Percentiles rank a stretch among this genome's conserved stretches.
Evolutionary conservation across 1,140 invertebrate genomes (phyloP).

Genomic region (Nephila pilipes): DNA sequence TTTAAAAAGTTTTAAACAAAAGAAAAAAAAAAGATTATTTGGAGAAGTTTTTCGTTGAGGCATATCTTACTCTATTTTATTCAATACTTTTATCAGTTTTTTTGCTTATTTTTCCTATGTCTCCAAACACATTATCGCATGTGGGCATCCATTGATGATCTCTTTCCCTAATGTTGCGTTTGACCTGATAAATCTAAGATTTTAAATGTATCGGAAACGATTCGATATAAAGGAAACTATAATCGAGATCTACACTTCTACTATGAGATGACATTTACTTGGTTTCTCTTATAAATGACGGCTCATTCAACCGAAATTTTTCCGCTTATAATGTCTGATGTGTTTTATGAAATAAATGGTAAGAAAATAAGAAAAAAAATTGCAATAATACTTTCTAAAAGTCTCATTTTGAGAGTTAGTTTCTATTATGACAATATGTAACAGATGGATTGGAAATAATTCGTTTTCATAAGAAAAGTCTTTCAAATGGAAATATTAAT

Average conservation of each 20-base stretch:
- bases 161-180: background rate
- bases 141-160: background rate
- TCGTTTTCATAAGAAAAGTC: too few species aligned
- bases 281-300: background rate
- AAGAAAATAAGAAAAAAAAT: too few species aligned
- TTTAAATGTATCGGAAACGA: constrained; percentile 3
- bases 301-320: background rate
- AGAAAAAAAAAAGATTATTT: background rate
- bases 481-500: too few species aligned
- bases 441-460: too few species aligned
- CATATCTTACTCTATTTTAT: background rate
- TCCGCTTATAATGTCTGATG: background rate
- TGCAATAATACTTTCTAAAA: too few species aligned
- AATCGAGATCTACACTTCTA: background rate
- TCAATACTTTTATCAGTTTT: background rate
- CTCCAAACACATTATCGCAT: background rate
- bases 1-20: background rate
- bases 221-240: background rate
- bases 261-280: background rate
- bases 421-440: too few species aligned
- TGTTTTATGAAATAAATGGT: too few species aligned
- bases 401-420: too few species aligned
- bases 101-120: background rate
- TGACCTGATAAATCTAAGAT: background rate
- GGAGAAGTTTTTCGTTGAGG: background rate